phyloP scores from a whole-genome alignment of 2,113 vertebrate genomes.

The Vulpes lagopus region DNA sequence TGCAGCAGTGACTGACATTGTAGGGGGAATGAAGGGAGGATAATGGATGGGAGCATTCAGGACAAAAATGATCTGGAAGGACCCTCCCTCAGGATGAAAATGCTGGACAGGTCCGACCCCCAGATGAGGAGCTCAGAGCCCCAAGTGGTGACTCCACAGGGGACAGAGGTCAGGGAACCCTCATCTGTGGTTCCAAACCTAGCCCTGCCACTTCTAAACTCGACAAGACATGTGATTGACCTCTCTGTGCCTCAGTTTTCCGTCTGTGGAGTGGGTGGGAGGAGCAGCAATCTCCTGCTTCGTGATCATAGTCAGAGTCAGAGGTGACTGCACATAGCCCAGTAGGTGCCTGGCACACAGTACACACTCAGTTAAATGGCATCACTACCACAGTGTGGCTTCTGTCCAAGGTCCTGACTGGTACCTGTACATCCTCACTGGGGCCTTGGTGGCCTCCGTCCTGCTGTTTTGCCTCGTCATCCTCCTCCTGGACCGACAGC shows the following conservation, averaged over 20 bases:
- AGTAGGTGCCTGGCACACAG: background rate
- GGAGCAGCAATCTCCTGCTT: too few relatives aligned
- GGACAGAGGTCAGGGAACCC: background rate
- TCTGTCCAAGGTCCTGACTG: background rate
- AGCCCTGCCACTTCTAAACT: too few relatives aligned
- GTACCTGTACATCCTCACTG: background rate
- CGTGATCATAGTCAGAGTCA: too few relatives aligned
- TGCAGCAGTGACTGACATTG: too few relatives aligned
- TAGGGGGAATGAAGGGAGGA: background rate
- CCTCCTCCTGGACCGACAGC: fast-evolving
- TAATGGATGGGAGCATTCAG: fast-evolving
- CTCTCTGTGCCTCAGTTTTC: background rate
- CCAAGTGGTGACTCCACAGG: fast-evolving
- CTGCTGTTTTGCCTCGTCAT: background rate
- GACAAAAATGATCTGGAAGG: background rate
- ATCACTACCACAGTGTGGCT: fast-evolving
- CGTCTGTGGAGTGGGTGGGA: background rate
- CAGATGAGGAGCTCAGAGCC: background rate
- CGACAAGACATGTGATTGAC: background rate
- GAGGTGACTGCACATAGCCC: background rate
- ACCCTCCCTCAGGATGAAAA: background rate
- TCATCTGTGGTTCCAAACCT: too few relatives aligned
- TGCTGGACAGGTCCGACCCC: too few relatives aligned
- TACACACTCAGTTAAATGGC: fast-evolving
- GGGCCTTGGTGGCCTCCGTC: background rate